These are phyloP conservation scores for Oryzias celebensis DNA, from an alignment of 2,113 vertebrate species.

Conservation along the genomic window DNA sequence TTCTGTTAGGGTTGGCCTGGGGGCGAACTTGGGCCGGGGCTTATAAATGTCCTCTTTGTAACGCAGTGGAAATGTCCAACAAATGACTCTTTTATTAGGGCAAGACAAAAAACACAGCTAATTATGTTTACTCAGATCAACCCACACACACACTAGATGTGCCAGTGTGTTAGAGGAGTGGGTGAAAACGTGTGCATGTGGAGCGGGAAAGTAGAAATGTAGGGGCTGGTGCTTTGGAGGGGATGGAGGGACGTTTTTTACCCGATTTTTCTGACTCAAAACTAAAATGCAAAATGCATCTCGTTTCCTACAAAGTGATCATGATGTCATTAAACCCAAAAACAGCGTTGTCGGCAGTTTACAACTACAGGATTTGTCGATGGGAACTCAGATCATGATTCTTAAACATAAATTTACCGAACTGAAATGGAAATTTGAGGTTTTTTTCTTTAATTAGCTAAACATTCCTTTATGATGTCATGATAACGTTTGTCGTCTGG, in stretches of 20 bases:
- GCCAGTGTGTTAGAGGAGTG: constrained; percentile 16
- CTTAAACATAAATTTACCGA: too few relatives aligned
- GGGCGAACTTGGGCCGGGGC: constrained; percentile 77
- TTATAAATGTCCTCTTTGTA: constrained; percentile 99
- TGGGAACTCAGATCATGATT: too few relatives aligned
- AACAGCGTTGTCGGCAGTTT: too few relatives aligned
- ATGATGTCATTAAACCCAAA: too few relatives aligned
- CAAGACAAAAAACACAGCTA: constrained; percentile 96
- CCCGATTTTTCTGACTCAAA: too few relatives aligned
- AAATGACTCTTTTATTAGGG: constrained; percentile 99
- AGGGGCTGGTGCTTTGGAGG: constrained; percentile 1
- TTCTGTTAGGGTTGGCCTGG: constrained; percentile 89
- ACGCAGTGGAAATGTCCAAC: constrained; percentile 95
- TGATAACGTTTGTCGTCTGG: background rate
- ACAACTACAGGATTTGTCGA: too few relatives aligned
- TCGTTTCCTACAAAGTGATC: too few relatives aligned
- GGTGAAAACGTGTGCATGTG: constrained; percentile 5
- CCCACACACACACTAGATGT: constrained; percentile 54
- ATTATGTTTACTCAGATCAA: constrained; percentile 97
- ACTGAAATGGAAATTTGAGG: too few relatives aligned
- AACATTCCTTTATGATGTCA: too few relatives aligned
- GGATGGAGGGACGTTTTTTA: background rate
- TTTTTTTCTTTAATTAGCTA: too few relatives aligned
- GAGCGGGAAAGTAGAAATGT: constrained; percentile 26
- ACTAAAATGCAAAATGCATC: too few relatives aligned